phyloP scores from a whole-genome alignment of 2,113 vertebrate genomes.

The Gymnarchus niloticus region DNA sequence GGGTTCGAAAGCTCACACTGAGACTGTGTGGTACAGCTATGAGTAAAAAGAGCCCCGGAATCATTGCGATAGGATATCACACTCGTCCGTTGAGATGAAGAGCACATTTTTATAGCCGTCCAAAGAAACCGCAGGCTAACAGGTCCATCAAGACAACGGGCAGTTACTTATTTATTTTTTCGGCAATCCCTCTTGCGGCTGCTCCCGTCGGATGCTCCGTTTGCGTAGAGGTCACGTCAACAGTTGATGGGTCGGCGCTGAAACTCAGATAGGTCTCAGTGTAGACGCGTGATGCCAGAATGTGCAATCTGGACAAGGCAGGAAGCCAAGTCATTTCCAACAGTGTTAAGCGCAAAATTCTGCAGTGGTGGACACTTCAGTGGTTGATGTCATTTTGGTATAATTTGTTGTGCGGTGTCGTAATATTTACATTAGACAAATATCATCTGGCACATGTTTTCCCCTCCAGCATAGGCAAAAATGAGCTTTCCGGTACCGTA shows the following conservation, averaged over 20 bases:
- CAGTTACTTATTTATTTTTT: not conserved
- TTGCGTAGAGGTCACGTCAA: constrained; percentile 1
- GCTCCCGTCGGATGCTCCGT: not conserved
- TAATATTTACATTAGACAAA: not conserved
- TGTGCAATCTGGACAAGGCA: constrained; percentile 14
- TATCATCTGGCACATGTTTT: not conserved
- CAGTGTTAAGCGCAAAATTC: not conserved
- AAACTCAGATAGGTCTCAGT: not conserved
- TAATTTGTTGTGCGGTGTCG: not conserved
- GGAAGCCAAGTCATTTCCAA: not conserved
- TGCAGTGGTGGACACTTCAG: not conserved
- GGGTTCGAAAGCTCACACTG: not conserved
- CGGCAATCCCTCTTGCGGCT: not conserved
- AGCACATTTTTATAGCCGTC: not conserved
- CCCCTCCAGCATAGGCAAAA: not conserved
- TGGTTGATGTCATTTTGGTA: not conserved
- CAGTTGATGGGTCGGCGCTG: not conserved
- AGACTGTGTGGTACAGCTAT: not conserved
- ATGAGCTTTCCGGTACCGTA: not conserved
- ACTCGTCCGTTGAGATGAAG: not conserved
- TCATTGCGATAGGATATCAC: not conserved
- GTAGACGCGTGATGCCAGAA: not conserved
- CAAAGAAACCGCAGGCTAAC: not conserved
- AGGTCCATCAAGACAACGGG: not conserved
- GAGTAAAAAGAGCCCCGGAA: not conserved